Conservation (phyloP, 64 coral and sea anemone species). For the Montipora efflorescens region DNA sequence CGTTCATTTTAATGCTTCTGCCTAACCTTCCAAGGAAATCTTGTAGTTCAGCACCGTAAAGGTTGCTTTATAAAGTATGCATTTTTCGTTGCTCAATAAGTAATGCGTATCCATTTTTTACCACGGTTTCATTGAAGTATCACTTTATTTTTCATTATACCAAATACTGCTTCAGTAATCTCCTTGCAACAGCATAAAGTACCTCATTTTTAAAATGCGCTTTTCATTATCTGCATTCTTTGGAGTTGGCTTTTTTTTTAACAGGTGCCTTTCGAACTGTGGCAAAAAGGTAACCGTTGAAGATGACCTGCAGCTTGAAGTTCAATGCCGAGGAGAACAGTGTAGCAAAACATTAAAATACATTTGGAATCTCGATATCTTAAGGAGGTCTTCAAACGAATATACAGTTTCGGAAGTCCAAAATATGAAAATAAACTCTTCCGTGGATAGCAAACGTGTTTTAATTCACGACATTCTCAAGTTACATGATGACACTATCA, state of each 20-base stretch:
- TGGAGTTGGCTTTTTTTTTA: background rate
- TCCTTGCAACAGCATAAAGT: no score
- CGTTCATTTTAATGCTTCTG: no score
- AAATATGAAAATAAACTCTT: background rate
- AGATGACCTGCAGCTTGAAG: constrained; percentile 1
- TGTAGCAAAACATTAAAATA: constrained; percentile 28
- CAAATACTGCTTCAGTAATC: no score
- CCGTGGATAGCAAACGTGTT: background rate
- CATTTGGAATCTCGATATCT: constrained; percentile 12
- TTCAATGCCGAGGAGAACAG: background rate
- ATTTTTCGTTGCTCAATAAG: no score
- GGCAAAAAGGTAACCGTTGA: constrained; percentile 35
- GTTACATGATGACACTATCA: background rate
- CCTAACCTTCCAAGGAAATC: no score
- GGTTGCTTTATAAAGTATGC: no score
- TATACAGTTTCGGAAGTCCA: background rate
- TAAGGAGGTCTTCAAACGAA: background rate
- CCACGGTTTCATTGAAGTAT: background rate
- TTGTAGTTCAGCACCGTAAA: no score
- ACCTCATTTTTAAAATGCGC: no score
- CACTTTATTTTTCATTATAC: no score
- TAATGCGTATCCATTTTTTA: no score
- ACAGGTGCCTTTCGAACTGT: constrained; percentile 67
- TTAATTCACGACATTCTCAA: background rate
- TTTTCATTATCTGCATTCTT: no score